phyloP scores from a whole-genome alignment of 1,140 invertebrate species.

The Drosophila truncata region DNA sequence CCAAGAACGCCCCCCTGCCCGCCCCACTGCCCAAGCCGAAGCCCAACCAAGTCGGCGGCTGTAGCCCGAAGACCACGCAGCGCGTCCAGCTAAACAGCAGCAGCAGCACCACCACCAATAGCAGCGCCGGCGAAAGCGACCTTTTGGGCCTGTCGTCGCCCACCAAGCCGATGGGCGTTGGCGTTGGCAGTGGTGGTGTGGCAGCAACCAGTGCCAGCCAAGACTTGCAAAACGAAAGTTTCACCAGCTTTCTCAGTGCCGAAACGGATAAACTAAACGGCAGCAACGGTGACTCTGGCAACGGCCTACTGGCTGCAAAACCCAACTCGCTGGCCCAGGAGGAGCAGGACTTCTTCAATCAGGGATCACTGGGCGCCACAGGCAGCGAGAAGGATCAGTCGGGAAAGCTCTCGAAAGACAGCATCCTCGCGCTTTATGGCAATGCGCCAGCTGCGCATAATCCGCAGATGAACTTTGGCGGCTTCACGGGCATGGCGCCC shows the following conservation, averaged over 20 bases:
- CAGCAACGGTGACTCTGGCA: constrained; percentile 46
- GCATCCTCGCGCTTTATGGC: constrained; percentile 96
- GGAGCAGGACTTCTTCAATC: constrained; percentile 96
- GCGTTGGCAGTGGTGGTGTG: constrained; percentile 33
- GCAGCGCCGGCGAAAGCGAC: constrained; percentile 85
- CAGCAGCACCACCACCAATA: constrained; percentile 86
- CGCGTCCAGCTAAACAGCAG: constrained; percentile 78
- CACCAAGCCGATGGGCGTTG: constrained; percentile 76
- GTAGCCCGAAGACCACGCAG: constrained; percentile 90
- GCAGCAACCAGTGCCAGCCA: constrained; percentile 59
- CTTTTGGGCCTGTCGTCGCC: constrained; percentile 86
- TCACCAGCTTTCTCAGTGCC: constrained; percentile 92
- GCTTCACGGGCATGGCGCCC: constrained; percentile 77
- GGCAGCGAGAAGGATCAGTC: constrained; percentile 88
- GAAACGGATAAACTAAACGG: constrained; percentile 85
- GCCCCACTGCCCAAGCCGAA: constrained; percentile 86
- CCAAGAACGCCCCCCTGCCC: constrained; percentile 76
- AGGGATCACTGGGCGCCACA: constrained; percentile 86
- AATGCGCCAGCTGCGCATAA: constrained; percentile 86
- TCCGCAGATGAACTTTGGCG: constrained; percentile 71
- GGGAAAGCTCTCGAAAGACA: constrained; percentile 96
- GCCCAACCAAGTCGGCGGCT: constrained; percentile 81
- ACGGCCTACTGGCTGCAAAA: constrained; percentile 50
- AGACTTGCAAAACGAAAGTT: constrained; percentile 90
- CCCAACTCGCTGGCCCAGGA: constrained; percentile 89